Evolutionary conservation across 2,113 vertebrate genomes (phyloP).

Genomic region (Macaca mulatta): DNA sequence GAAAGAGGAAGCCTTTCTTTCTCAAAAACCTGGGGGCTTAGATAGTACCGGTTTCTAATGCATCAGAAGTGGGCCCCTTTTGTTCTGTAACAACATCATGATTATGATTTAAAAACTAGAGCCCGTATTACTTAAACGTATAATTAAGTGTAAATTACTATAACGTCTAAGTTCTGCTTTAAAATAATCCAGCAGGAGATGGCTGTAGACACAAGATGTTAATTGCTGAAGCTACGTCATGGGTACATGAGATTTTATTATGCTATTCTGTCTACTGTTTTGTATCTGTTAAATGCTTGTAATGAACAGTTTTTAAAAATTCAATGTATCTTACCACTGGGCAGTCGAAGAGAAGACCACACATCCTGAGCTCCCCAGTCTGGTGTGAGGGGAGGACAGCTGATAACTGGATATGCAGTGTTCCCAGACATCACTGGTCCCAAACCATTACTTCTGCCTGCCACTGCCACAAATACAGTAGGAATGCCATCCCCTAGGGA

Average conservation of each 20-base stretch:
- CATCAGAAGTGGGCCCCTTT: not conserved
- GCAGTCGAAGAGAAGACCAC: constrained; percentile 97
- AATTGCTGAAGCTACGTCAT: not conserved
- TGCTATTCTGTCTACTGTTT: not conserved
- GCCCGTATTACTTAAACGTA: not conserved
- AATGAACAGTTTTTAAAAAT: not conserved
- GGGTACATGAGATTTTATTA: not conserved
- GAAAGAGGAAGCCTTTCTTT: not conserved
- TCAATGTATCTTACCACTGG: constrained; percentile 90
- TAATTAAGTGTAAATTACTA: not conserved
- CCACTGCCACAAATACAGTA: constrained; percentile 97
- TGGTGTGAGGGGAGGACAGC: constrained; percentile 94
- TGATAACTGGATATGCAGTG: constrained; percentile 95
- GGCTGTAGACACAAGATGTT: not conserved
- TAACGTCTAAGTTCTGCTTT: not conserved
- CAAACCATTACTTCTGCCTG: constrained; percentile 97
- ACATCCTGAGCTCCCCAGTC: constrained; percentile 98
- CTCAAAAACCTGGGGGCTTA: not conserved
- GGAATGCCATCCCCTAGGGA: constrained; percentile 92
- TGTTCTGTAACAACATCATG: not conserved
- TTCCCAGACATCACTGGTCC: constrained; percentile 97
- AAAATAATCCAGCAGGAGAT: not conserved
- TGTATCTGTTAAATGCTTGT: not conserved
- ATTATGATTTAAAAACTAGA: not conserved
- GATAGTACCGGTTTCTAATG: not conserved